These are phyloP conservation scores for Hirtodrosophila alboralis DNA, from an alignment of 2,888 invertebrate genomes.

Conservation along the genomic window DNA sequence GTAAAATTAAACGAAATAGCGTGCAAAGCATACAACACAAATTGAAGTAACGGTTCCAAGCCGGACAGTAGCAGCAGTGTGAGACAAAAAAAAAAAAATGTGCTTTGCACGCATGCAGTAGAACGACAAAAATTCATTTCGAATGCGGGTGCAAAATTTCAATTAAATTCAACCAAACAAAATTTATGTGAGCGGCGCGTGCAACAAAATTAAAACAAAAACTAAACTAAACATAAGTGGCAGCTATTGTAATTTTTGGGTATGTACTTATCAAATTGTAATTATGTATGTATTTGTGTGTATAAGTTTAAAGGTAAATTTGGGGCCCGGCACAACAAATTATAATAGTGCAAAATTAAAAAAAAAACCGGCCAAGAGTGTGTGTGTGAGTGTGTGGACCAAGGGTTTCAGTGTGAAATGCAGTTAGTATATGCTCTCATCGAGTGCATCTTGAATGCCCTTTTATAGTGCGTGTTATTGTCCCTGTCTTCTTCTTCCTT, in stretches of 20 bases:
- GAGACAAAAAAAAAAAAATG: slow-evolving; percentile 62
- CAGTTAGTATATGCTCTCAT: slow-evolving; percentile 52
- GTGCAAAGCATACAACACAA: slow-evolving; percentile 56
- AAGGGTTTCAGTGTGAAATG: slow-evolving; percentile 30
- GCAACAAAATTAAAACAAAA: slow-evolving; percentile 13
- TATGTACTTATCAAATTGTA: slow-evolving; percentile 32
- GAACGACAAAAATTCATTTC: slow-evolving; percentile 33
- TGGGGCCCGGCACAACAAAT: slow-evolving; percentile 49
- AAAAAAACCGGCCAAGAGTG: slow-evolving; percentile 4
- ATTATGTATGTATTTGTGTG: neutral
- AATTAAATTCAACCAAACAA: slow-evolving; percentile 64
- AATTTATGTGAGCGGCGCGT: slow-evolving; percentile 54
- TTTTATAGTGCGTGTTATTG: slow-evolving; percentile 48
- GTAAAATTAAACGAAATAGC: slow-evolving; percentile 54
- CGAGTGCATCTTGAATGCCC: slow-evolving; percentile 44
- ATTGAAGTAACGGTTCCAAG: slow-evolving; percentile 69
- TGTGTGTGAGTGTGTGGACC: slow-evolving; percentile 11
- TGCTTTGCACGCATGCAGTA: slow-evolving; percentile 66
- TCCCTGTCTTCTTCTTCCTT: slow-evolving; percentile 50
- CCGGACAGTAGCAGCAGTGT: slow-evolving; percentile 49
- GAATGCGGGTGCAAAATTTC: slow-evolving; percentile 58
- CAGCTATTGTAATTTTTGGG: slow-evolving; percentile 29
- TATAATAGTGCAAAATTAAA: slow-evolving; percentile 35
- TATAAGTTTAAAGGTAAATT: slow-evolving; percentile 19
- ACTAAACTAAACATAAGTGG: slow-evolving; percentile 22